phyloP scores from a whole-genome alignment of 1,140 invertebrate genomes.

The Drosophila busckii region DNA sequence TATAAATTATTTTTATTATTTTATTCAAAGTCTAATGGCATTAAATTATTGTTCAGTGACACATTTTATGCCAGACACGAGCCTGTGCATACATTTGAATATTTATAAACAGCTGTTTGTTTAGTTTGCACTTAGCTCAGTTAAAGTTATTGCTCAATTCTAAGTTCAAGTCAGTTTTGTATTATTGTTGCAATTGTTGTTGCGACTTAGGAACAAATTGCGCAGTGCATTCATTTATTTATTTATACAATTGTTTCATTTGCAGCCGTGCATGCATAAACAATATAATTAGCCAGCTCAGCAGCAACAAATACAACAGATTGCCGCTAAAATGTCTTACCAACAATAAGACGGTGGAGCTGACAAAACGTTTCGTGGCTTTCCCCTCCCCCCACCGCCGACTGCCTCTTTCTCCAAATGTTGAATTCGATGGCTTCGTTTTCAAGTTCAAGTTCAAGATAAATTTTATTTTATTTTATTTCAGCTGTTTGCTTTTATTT shows the following conservation, averaged over 20 bases:
- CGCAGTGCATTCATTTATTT: slow-evolving; percentile 10
- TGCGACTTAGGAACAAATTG: too few relatives aligned
- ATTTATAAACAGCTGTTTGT: too few relatives aligned
- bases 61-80: too few relatives aligned
- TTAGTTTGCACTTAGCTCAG: too few relatives aligned
- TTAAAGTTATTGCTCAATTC: too few relatives aligned
- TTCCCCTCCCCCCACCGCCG: background rate
- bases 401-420: background rate
- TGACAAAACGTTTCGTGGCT: slow-evolving; percentile 24
- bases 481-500: slow-evolving; percentile 32
- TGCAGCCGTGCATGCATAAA: slow-evolving; percentile 5
- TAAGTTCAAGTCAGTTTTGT: background rate
- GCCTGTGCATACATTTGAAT: too few relatives aligned
- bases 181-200: background rate
- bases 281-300: slow-evolving; percentile 15
- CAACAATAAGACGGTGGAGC: slow-evolving; percentile 16
- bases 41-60: too few relatives aligned
- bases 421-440: slow-evolving; percentile 63
- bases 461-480: slow-evolving; percentile 74
- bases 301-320: slow-evolving; percentile 5
- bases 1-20: background rate
- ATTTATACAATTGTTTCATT: slow-evolving; percentile 7
- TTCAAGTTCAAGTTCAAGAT: slow-evolving; percentile 77
- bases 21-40: too few relatives aligned
- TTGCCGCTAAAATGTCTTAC: slow-evolving; percentile 23